Conservation (phyloP, 2,113 vertebrate species). For the Mastomys coucha region DNA sequence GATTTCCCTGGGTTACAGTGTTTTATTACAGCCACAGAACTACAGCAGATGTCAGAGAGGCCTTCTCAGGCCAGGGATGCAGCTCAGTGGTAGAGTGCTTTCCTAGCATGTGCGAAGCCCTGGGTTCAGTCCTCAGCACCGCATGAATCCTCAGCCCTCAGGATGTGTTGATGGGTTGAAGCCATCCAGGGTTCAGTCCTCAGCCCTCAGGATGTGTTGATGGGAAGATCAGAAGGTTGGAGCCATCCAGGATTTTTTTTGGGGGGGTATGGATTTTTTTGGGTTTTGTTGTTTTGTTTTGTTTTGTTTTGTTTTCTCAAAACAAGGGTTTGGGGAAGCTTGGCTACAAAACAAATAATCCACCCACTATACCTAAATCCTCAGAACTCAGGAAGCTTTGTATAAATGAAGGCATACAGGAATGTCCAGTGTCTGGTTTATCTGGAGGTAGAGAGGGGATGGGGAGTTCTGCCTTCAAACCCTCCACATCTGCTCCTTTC, state of each 20-base stretch:
- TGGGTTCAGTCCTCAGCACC: background rate
- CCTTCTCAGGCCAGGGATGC: too few species aligned
- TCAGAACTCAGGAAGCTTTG: constrained; percentile 24
- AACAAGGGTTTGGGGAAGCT: background rate
- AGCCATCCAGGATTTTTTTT: background rate
- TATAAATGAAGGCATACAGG: background rate
- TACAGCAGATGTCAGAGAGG: background rate
- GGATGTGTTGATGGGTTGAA: too few species aligned
- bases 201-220: background rate
- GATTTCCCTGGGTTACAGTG: background rate
- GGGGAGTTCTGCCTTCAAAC: background rate
- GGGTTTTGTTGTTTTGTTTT: too few species aligned
- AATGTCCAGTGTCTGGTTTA: background rate
- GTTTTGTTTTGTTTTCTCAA: too few species aligned
- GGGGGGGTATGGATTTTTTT: too few species aligned
- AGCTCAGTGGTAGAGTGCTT: background rate
- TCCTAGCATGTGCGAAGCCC: background rate
- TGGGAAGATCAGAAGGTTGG: background rate
- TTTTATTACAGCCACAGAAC: background rate
- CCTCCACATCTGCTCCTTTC: background rate
- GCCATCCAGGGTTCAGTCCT: too few species aligned
- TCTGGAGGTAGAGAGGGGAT: background rate
- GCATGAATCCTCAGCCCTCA: background rate
- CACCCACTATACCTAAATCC: background rate
- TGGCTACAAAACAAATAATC: constrained; percentile 15